phyloP scores from a whole-genome alignment of 2,888 invertebrate species.

The Rhogogaster chlorosoma region DNA sequence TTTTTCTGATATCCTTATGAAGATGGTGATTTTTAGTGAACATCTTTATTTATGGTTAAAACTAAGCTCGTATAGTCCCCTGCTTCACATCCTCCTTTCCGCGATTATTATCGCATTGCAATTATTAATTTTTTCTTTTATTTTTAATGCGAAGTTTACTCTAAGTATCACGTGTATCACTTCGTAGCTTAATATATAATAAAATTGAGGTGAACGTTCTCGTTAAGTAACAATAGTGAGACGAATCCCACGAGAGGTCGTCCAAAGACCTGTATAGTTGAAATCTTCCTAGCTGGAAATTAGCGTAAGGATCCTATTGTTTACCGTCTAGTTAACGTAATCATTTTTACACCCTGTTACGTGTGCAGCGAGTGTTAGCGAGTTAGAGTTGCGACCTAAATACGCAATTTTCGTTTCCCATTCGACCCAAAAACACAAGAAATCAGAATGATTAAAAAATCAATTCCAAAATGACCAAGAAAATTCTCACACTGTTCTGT shows the following conservation, averaged over 20 bases:
- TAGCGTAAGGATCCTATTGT: constrained; percentile 29
- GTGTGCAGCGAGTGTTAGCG: neutral
- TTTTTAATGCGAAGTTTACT: neutral
- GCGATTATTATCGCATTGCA: neutral
- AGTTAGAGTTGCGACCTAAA: neutral
- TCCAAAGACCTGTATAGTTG: neutral
- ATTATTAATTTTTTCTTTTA: neutral
- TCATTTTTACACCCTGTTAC: constrained; percentile 37
- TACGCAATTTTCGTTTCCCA: constrained; percentile 16
- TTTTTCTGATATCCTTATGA: neutral
- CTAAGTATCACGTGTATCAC: constrained; percentile 1
- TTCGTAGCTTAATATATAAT: neutral
- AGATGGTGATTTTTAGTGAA: neutral
- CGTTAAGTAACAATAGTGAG: constrained; percentile 16
- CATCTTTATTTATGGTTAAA: neutral
- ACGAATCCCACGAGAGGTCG: constrained; percentile 33
- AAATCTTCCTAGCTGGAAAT: constrained; percentile 20
- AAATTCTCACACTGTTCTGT: constrained; percentile 37
- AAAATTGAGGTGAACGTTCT: constrained; percentile 31
- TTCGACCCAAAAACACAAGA: neutral
- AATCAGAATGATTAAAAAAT: neutral
- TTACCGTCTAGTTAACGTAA: constrained; percentile 28
- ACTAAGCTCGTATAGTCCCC: too few species aligned
- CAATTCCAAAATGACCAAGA: neutral
- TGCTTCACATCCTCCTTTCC: neutral